A percentile compares a stretch with the other conserved stretches of the same genome.
These are phyloP conservation scores for Lycocerus yunnanus DNA, from an alignment of 2,888 invertebrate genomes.

Conservation along the genomic window DNA sequence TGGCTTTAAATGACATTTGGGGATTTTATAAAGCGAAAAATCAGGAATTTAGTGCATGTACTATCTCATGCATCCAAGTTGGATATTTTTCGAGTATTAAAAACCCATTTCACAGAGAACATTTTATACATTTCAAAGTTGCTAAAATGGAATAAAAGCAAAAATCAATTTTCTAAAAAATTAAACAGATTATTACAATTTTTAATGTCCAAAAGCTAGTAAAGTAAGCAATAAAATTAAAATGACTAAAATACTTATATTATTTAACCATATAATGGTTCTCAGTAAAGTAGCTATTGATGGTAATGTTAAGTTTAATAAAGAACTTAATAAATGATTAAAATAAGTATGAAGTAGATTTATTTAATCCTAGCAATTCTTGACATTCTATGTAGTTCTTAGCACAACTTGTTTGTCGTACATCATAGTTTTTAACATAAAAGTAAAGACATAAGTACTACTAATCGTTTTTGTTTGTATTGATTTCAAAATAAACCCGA, in stretches of 20 bases:
- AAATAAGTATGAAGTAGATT: background rate
- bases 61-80: too few relatives aligned
- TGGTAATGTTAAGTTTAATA: background rate
- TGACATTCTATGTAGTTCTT: slow-evolving; percentile 29
- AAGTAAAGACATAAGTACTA: slow-evolving; percentile 47
- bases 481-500: slow-evolving; percentile 25
- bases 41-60: too few relatives aligned
- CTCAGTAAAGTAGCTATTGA: background rate
- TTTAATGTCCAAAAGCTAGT: too few relatives aligned
- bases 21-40: too few relatives aligned
- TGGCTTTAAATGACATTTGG: too few relatives aligned
- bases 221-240: background rate
- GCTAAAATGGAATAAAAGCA: too few relatives aligned
- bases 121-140: too few relatives aligned
- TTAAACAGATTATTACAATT: too few relatives aligned
- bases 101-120: too few relatives aligned
- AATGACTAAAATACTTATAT: background rate
- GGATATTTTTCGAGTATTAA: too few relatives aligned
- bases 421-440: slow-evolving; percentile 48
- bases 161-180: too few relatives aligned
- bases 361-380: background rate
- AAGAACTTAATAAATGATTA: background rate
- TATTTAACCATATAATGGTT: background rate
- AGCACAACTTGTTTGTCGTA: slow-evolving; percentile 41
- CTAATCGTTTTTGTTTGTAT: slow-evolving; percentile 40